Base-by-base conservation (phyloP, 2,888 invertebrate species). In the Drosophila neotestacea region DNA sequence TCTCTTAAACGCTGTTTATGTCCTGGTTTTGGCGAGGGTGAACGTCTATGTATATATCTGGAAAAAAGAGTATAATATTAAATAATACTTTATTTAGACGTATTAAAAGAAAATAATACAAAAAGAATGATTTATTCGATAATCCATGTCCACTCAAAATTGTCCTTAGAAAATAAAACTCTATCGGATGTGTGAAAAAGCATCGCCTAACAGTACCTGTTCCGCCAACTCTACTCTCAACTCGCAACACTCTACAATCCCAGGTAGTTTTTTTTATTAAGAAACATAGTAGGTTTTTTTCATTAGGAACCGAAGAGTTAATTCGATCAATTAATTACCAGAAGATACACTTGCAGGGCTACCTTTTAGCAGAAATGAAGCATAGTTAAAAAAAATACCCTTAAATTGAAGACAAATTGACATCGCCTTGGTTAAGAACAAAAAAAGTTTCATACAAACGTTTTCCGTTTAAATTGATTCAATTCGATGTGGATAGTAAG, bases 11-110 rank as follows among this genome's bases (percentile, higher is more conserved):
- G 47, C 22, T 30, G 48, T 22, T 64, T 72, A 39, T 77, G 68
- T 7, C 28, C 70, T 11, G 61, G 6, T 39, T 72, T 79, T 6
- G 77, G 79, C 0, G 79, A 72, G 7, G 77, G 79, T 27, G 79
- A 74, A 16, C 79, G 79, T n/a, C 74, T 64, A 54, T 77, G 73
- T 6, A 47, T n/a, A 65, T 70, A 78, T 61, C 77, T 77, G 69
- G 4, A 69, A 75, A 58, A 32, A 27, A 50, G 22, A 56, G 34
- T 28, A 27, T 34, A 34, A 47, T 34, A 54, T 30, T 48, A 48
- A 48, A 42, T 50, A 32, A 60, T 41, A 13, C 11, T 42, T 60
- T 50, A 38, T 42, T 41, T 39, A 11, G 41, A 39, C 13, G 11
- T 34, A 13, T 10, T 27, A 7, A n/a, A 16, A n/a, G 27, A 42